Base-by-base conservation (phyloP, 2,113 vertebrate species). In the Dolichallabes microphthalmus region DNA sequence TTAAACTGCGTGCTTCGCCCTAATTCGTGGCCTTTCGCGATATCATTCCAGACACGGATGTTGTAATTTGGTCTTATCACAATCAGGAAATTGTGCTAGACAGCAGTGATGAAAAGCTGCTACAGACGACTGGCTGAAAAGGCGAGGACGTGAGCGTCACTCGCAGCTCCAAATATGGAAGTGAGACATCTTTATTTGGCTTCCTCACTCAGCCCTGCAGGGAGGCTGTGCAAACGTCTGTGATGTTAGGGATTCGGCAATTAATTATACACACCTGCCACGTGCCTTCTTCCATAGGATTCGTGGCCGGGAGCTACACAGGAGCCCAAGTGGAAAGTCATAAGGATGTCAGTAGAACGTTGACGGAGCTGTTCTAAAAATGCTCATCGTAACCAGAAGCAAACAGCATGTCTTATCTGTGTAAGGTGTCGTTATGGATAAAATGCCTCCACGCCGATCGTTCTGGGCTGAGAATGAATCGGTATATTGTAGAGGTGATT, bases 191-290 rank as follows among this genome's bases (percentile, higher is more conserved):
- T 55, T 81, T 74, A 61, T 74, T 86, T 69, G 57, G 39, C 81
- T 80, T 63, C 77, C 66, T 80, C 13, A 2, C 66, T 76, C 13
- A 45, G 35, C 58, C 68, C 80, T 64, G 69, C 60, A n/a, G 80
- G 60, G 58, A 55, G 32, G 58, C 66, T 35, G 25, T 61, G 32
- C 78, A 85, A 69, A 80, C 27, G 57, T 13, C 79, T 71, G 79
- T 8, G 79, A 68, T 66, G 58, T 27, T 55, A 25, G 20, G 58
- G 45, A 64, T 75, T 45, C 45, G 22, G 58, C 58, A 53, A 86
- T 86, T 75, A 76, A 76, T 86, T 82, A 86, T 82, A 79, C 58
- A 39, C 85, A 76, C 79, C 85, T 86, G 85, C 73, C 85, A 82
- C 50, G n/a, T 64, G 55, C 63, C 60, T 57, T 58, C 9, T 53